These are phyloP conservation scores for Ciconia maguari DNA, from an alignment of 2,113 vertebrate species.

Conservation along the genomic window DNA sequence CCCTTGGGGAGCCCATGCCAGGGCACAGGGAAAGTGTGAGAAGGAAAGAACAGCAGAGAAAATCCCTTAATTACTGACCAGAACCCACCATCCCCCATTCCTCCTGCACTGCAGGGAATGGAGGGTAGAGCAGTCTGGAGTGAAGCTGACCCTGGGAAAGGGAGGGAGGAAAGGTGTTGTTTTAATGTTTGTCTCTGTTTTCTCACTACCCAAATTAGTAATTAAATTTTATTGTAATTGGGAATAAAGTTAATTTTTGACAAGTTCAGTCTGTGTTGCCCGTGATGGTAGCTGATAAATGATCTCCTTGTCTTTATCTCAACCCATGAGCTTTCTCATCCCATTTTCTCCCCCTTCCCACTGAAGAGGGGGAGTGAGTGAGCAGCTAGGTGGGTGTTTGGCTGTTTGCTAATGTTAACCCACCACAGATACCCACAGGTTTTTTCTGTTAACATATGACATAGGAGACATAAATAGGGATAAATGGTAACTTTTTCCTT, in stretches of 20 bases:
- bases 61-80: fast-evolving
- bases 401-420: not conserved
- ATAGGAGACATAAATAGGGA: not conserved
- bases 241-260: not conserved
- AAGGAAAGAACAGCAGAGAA: not conserved
- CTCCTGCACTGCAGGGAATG: fast-evolving
- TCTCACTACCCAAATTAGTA: not conserved
- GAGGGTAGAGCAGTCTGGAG: not conserved
- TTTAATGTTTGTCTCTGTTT: not conserved
- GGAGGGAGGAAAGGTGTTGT: fast-evolving
- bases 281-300: fast-evolving
- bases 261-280: not conserved
- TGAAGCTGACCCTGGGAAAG: not conserved
- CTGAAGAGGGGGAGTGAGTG: not conserved
- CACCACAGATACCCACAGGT: not conserved
- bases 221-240: not conserved
- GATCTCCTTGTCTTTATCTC: not conserved
- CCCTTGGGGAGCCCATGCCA: not conserved
- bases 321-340: not conserved
- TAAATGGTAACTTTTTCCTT: not conserved
- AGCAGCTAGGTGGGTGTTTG: not conserved
- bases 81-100: not conserved
- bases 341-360: not conserved
- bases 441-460: not conserved
- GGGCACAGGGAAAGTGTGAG: not conserved